phyloP scores from a whole-genome alignment of 2,113 vertebrate species.

The Nycticryphes semicollaris region DNA sequence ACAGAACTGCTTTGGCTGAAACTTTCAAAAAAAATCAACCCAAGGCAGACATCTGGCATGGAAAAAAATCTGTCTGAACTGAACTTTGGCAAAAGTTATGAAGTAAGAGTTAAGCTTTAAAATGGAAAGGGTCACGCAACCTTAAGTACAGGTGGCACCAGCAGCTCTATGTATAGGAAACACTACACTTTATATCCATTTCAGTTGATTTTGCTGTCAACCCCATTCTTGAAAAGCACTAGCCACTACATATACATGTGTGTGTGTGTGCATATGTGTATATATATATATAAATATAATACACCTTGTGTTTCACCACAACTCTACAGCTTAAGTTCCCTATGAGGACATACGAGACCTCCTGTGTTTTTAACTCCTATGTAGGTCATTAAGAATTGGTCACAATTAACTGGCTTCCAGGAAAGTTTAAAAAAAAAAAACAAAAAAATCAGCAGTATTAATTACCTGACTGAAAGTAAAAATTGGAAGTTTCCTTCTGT shows the following conservation, averaged over 20 bases:
- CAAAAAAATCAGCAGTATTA: background rate
- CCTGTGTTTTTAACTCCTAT: background rate
- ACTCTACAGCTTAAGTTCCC: background rate
- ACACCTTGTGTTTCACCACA: background rate
- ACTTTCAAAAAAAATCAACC: background rate
- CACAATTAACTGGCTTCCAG: background rate
- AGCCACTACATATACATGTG: background rate
- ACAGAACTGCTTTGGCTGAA: conserved; percentile 17
- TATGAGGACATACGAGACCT: background rate
- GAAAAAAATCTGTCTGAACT: background rate
- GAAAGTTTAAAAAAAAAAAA: background rate
- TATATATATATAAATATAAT: too few species aligned
- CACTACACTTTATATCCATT: background rate
- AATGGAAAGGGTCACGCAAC: background rate
- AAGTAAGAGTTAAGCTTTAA: conserved; percentile 1
- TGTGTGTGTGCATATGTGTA: too few species aligned
- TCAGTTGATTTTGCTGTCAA: background rate
- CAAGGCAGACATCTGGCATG: conserved; percentile 14
- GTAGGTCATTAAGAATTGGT: background rate
- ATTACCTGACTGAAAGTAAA: background rate
- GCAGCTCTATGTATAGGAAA: background rate
- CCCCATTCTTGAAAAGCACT: background rate
- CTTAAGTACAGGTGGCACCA: background rate
- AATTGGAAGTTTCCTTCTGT: background rate
- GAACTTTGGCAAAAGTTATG: background rate